Percentiles rank a stretch among this genome's conserved stretches.
phyloP scores from a whole-genome alignment of 2,113 vertebrate species.

The Sapayoa aenigma region DNA sequence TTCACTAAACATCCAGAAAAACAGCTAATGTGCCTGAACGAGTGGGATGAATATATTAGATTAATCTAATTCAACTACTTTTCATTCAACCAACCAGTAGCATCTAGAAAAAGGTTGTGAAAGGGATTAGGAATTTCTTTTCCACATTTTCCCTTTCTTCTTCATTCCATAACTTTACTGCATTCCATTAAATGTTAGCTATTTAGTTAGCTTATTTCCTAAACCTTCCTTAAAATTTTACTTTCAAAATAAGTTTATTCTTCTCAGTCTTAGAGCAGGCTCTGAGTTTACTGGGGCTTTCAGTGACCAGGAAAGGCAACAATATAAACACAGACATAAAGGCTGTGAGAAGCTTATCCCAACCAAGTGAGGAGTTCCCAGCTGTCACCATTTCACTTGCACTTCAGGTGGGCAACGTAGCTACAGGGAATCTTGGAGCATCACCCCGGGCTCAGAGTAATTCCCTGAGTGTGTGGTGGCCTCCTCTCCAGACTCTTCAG shows the following conservation, averaged over 20 bases:
- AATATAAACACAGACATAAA: background rate
- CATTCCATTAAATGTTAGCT: background rate
- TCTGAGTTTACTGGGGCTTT: background rate
- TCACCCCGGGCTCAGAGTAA: background rate
- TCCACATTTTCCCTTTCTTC: background rate
- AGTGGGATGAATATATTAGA: constrained; percentile 11
- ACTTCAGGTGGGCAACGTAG: background rate
- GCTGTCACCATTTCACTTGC: background rate
- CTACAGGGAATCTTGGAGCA: background rate
- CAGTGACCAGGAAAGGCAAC: background rate
- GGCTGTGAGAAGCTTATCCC: background rate
- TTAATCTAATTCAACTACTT: constrained; percentile 51
- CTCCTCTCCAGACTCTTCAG: background rate
- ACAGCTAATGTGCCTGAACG: constrained; percentile 17
- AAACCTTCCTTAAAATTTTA: background rate
- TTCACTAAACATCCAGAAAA: constrained; percentile 46
- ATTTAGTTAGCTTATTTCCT: background rate
- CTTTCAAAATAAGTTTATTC: background rate
- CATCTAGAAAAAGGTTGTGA: background rate
- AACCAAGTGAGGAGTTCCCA: accelerated
- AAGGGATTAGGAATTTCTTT: constrained; percentile 21
- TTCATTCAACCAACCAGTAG: constrained; percentile 23
- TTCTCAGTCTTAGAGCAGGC: background rate
- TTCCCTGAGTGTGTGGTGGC: accelerated
- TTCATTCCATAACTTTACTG: background rate